A percentile compares a stretch with the other conserved stretches of the same genome.
Evolutionary conservation across 1,140 invertebrate genomes (phyloP).

Genomic region (Lordiphosa mommai): DNA sequence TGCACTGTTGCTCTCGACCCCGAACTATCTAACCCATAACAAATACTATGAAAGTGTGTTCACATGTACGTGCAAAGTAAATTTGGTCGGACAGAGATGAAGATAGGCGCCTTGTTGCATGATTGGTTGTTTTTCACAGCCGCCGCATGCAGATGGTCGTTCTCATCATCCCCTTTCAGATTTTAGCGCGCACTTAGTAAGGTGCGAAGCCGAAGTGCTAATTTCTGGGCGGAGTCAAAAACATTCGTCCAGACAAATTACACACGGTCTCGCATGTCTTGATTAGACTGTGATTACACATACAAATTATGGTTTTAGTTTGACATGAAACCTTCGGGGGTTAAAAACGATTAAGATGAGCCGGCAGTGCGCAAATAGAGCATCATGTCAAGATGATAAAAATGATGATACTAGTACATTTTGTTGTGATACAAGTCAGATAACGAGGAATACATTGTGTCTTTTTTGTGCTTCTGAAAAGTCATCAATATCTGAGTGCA

Average conservation of each 20-base stretch:
- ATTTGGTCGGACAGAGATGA: slow-evolving; percentile 9
- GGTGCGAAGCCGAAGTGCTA: slow-evolving; percentile 22
- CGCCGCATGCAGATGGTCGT: slow-evolving; percentile 5
- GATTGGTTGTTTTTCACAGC: slow-evolving; percentile 25
- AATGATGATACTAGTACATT: not conserved
- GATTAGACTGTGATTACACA: slow-evolving; percentile 9
- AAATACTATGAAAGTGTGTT: not conserved
- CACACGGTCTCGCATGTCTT: slow-evolving; percentile 4
- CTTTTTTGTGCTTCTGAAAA: not conserved
- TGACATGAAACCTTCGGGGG: slow-evolving; percentile 6
- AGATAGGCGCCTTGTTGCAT: slow-evolving; percentile 5
- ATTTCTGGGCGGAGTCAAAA: slow-evolving; percentile 35
- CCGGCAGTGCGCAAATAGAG: not conserved
- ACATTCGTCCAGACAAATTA: slow-evolving; percentile 6
- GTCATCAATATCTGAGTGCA: not conserved
- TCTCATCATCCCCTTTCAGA: slow-evolving; percentile 14
- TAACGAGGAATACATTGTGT: not conserved
- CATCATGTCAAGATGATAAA: not conserved
- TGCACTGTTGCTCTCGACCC: not conserved
- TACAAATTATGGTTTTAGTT: slow-evolving; percentile 19
- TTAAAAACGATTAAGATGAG: slow-evolving; percentile 21
- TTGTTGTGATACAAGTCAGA: slow-evolving; percentile 6
- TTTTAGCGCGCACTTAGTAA: not conserved
- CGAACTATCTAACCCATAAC: not conserved
- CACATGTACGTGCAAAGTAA: not conserved